phyloP scores from a whole-genome alignment of 2,113 vertebrate species.

The Peromyscus maniculatus region DNA sequence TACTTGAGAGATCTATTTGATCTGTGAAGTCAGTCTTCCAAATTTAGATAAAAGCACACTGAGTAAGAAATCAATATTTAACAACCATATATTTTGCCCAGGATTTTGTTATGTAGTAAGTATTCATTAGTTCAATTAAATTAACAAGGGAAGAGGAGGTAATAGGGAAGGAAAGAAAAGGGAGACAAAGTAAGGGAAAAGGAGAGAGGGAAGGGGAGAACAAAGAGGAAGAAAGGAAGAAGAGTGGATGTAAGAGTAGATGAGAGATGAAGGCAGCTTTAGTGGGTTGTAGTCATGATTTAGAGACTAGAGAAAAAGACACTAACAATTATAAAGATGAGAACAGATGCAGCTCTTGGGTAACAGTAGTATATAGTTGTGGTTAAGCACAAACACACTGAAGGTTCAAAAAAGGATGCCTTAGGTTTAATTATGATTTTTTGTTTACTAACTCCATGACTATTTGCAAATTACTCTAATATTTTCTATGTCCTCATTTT shows the following conservation, averaged over 20 bases:
- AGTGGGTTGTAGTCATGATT: not conserved
- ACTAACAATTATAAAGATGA: conserved; percentile 1
- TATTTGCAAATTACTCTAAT: conserved; percentile 21
- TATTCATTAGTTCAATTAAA: not conserved
- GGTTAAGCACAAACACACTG: not conserved
- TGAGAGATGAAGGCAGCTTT: not conserved
- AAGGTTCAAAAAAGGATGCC: not conserved
- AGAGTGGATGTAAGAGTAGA: too few relatives aligned
- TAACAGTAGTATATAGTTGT: not conserved
- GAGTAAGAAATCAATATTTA: conserved; percentile 48
- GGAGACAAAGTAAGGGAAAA: not conserved
- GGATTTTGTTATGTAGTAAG: conserved; percentile 33
- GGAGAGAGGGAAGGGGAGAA: too few relatives aligned
- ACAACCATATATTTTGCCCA: not conserved
- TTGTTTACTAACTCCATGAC: not conserved
- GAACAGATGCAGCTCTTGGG: not conserved
- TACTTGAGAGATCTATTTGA: conserved; percentile 34
- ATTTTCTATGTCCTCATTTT: not conserved
- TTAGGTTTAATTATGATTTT: not conserved
- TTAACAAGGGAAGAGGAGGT: not conserved
- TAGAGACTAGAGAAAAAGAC: not conserved
- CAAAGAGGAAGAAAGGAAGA: not conserved
- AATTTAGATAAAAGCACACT: not conserved
- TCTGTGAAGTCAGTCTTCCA: conserved; percentile 18
- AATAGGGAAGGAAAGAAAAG: not conserved